Conservation (phyloP, 2,797 vertebrate species). For the Uromys caudimaculatus region DNA sequence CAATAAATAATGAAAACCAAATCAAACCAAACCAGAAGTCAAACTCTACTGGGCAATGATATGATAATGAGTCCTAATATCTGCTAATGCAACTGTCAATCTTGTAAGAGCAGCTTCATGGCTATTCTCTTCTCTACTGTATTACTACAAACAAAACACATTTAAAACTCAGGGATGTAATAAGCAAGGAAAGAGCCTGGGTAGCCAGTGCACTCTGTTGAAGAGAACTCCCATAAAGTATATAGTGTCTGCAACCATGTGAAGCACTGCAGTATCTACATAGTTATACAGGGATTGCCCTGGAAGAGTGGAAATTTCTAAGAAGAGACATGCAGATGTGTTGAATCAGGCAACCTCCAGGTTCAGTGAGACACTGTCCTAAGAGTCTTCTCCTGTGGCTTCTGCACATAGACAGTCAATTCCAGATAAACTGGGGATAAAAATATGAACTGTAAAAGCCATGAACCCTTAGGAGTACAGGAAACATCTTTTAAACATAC, state of each 20-base stretch:
- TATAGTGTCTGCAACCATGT: background rate
- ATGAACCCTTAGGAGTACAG: background rate
- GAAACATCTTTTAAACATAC: background rate
- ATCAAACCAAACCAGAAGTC: background rate
- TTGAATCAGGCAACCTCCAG: no score
- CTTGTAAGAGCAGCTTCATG: background rate
- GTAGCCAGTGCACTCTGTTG: background rate
- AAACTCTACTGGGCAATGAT: background rate
- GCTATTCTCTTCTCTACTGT: background rate
- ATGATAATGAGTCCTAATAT: background rate
- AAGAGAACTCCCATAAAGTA: background rate
- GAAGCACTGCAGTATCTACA: background rate
- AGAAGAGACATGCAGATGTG: background rate
- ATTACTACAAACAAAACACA: background rate
- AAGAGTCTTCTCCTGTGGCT: background rate
- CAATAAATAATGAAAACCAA: slow-evolving; percentile 38
- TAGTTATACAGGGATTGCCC: background rate
- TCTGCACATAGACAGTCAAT: background rate
- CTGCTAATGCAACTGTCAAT: background rate
- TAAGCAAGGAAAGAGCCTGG: slow-evolving; percentile 4
- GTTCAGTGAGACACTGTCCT: background rate
- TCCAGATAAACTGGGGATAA: background rate
- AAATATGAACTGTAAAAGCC: background rate
- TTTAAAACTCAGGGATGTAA: slow-evolving; percentile 7
- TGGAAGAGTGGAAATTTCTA: slow-evolving; percentile 1